phyloP scores from a whole-genome alignment of 2,113 vertebrate genomes.

The Strix uralensis region DNA sequence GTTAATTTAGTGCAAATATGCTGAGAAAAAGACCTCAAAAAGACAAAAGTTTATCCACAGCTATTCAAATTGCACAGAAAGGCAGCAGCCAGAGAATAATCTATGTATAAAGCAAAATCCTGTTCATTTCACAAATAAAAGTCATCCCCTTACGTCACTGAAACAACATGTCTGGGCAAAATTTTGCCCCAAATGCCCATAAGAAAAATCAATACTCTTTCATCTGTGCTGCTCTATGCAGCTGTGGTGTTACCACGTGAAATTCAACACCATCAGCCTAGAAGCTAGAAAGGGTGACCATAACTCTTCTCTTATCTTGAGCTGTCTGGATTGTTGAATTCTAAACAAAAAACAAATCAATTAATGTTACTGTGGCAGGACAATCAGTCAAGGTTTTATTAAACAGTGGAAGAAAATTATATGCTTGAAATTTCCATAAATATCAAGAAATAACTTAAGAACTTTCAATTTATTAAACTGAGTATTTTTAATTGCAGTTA shows the following conservation, averaged over 20 bases:
- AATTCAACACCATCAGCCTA: constrained; percentile 65
- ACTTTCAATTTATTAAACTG: neutral
- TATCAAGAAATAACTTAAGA: neutral
- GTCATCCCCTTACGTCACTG: neutral
- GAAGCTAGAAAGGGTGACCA: neutral
- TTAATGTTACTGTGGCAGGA: neutral
- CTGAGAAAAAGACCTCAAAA: neutral
- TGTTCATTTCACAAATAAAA: neutral
- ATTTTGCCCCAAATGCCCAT: neutral
- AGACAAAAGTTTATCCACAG: neutral
- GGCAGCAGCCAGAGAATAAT: neutral
- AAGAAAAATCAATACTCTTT: constrained; percentile 67
- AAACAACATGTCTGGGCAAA: neutral
- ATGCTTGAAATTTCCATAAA: neutral
- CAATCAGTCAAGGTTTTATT: neutral
- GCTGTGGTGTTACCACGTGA: constrained; percentile 62
- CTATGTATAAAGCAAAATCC: neutral
- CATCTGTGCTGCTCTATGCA: constrained; percentile 44
- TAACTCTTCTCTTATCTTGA: neutral
- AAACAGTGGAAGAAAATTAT: neutral
- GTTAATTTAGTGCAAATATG: neutral
- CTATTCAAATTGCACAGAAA: neutral
- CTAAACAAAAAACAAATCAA: neutral
- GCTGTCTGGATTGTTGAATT: neutral
- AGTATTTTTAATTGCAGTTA: neutral